phyloP scores from a whole-genome alignment of 37 sponge, comb jelly and placozoan genomes.

The Lycopodina hypogea region DNA sequence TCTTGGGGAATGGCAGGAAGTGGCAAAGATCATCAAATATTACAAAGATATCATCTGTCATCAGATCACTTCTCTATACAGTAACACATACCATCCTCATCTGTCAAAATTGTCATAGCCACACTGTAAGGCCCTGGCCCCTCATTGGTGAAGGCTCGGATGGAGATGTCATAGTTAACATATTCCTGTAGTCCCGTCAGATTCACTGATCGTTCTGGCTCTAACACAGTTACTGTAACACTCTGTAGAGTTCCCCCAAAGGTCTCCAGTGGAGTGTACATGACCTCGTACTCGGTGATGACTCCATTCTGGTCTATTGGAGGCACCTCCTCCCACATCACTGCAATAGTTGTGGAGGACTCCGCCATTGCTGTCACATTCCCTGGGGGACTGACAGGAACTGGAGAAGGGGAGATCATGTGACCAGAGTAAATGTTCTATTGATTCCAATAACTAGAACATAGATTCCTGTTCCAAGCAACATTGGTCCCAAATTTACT shows the following conservation, averaged over 20 bases:
- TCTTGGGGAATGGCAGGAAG: too few relatives aligned
- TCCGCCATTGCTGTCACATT: constrained; percentile 7
- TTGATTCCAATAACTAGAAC: neutral
- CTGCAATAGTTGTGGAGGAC: constrained; percentile 25
- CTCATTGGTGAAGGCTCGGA: constrained; percentile 29
- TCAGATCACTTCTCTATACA: neutral
- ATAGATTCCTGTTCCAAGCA: too few relatives aligned
- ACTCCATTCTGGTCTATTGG: constrained; percentile 22
- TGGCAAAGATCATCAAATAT: too few relatives aligned
- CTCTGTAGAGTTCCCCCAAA: neutral
- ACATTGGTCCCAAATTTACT: neutral
- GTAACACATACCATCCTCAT: constrained; percentile 14
- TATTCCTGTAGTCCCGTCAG: constrained; percentile 8
- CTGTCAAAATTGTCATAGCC: neutral
- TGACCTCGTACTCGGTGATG: constrained; percentile 34
- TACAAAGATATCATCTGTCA: too few relatives aligned
- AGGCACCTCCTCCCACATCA: constrained; percentile 15
- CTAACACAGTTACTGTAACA: neutral
- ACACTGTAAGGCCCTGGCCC: constrained; percentile 28
- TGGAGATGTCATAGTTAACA: constrained; percentile 30
- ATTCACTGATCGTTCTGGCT: neutral
- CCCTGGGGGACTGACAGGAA: constrained; percentile 28
- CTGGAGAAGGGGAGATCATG: constrained; percentile 1
- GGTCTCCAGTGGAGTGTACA: constrained; percentile 12
- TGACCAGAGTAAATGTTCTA: too few relatives aligned